Base-by-base conservation (phyloP, 2,113 vertebrate genomes). In the Antigone vipio region DNA sequence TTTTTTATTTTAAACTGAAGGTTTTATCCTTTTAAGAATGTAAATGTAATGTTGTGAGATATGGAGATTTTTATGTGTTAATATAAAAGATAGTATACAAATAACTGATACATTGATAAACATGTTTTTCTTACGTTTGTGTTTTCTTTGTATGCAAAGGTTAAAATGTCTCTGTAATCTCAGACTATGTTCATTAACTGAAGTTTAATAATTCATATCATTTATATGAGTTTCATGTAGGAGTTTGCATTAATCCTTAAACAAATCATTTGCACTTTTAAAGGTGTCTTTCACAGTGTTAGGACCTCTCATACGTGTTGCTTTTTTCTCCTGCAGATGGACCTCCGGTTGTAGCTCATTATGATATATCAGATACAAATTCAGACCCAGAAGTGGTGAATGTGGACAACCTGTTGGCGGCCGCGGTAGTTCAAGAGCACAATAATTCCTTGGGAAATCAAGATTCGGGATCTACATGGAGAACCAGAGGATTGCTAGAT, bases 291-390 rank as follows among this genome's bases (percentile, higher is more conserved):
- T 96, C 67, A 83, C 38, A 34, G 40, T 81, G 27, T 89, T 55
- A 56, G 63, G 86, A 58, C 50, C 86, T 96, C 89, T 97, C 78
- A 98, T 96, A 97, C 64, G 4, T 89, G 81, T 94, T 98, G 96
- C 19, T 93, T 98, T 98, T 98, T 78, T 98, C 95, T 66, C 98
- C 98, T 98, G 97, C 99, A 99, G 99, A 99, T 98, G 99, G 99
- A 97, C 99, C 99, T 97, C 98, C 99, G 55, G 97, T 99, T 97
- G 98, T 99, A 97, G 98, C 98, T 98, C 99, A 99, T 98, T 99
- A 99, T 96, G 99, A 99, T 98, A 98, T 99, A 98, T 99, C 99
- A 97, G 99, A 99, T 98, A 99, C 99, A 98, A 99, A 99, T 98
- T 99, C 99, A 96, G 99, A 99, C 98, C 98, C 98, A 88, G 99